Percentiles rank a stretch among this genome's conserved stretches.
Conservation (phyloP, 1,140 invertebrate genomes). For the Drosophila parabipectinata region DNA sequence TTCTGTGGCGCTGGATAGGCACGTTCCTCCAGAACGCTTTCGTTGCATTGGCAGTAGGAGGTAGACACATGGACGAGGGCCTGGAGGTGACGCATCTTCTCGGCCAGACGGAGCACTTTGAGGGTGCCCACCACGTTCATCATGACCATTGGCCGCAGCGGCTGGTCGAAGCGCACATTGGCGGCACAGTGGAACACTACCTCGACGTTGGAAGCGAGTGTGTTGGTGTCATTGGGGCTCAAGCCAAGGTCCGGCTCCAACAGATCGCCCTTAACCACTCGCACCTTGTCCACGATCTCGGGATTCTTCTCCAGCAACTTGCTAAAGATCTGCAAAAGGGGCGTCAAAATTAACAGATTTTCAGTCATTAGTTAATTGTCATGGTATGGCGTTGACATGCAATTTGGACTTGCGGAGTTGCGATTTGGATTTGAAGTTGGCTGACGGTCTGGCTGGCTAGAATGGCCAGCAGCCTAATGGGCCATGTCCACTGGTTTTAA, state of each 20-base stretch:
- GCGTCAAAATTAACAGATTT: constrained; percentile 26
- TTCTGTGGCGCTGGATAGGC: constrained; percentile 88
- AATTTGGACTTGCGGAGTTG: constrained; percentile 22
- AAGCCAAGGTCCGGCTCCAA: constrained; percentile 91
- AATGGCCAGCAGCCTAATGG: constrained; percentile 52
- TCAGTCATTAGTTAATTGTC: constrained; percentile 62
- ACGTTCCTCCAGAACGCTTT: constrained; percentile 88
- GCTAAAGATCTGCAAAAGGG: constrained; percentile 88
- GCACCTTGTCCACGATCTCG: constrained; percentile 89
- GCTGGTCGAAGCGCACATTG: constrained; percentile 95
- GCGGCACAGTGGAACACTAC: constrained; percentile 97
- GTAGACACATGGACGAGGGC: constrained; percentile 92
- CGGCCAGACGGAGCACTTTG: constrained; percentile 87
- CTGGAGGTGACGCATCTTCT: constrained; percentile 89
- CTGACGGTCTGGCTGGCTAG: constrained; percentile 26
- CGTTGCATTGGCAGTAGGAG: constrained; percentile 91
- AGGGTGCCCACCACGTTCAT: constrained; percentile 89
- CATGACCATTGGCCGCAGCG: constrained; percentile 89
- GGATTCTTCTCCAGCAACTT: constrained; percentile 86
- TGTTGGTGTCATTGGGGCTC: constrained; percentile 86
- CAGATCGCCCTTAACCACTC: constrained; percentile 93
- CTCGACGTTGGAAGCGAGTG: constrained; percentile 87
- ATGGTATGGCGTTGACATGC: constrained; percentile 16
- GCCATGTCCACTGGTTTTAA: constrained; percentile 40
- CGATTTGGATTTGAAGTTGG: constrained; percentile 17